Conservation (phyloP, 1,140 invertebrate species). For the Neodiprion lecontei region DNA sequence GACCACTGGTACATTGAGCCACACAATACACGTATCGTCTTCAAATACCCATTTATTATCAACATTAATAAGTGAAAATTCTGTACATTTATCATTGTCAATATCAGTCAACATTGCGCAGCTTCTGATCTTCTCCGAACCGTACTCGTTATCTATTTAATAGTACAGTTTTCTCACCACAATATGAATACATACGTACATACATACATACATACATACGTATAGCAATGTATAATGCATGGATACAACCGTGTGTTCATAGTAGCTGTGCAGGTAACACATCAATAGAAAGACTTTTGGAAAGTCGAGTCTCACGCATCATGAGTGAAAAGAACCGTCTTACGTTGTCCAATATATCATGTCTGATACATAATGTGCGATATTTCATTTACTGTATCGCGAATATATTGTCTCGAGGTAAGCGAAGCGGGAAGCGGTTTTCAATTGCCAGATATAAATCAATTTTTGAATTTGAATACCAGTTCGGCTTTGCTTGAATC, state of each 20-base stretch:
- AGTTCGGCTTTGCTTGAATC: background rate
- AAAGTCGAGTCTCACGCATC: background rate
- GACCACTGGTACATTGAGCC: background rate
- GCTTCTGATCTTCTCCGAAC: background rate
- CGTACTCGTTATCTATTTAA: background rate
- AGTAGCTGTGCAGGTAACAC: too few relatives aligned
- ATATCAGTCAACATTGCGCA: background rate
- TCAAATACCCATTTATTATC: background rate
- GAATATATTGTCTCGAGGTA: background rate
- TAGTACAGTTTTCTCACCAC: too few relatives aligned
- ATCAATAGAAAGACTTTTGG: too few relatives aligned
- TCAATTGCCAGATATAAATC: background rate
- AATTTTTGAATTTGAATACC: background rate
- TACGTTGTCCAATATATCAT: background rate
- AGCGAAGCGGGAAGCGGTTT: background rate
- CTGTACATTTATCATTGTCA: slow-evolving; percentile 4
- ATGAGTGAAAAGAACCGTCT: background rate
- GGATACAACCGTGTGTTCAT: too few relatives aligned
- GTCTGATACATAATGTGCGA: slow-evolving; percentile 1
- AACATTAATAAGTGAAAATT: background rate
- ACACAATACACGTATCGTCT: background rate
- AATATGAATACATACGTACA: too few relatives aligned
- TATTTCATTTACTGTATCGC: background rate
- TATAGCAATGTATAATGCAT: too few relatives aligned
- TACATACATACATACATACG: too few relatives aligned